These are phyloP conservation scores for Sarotherodon lohbergeri DNA, from an alignment of 2,113 vertebrate genomes.

Conservation along the genomic window DNA sequence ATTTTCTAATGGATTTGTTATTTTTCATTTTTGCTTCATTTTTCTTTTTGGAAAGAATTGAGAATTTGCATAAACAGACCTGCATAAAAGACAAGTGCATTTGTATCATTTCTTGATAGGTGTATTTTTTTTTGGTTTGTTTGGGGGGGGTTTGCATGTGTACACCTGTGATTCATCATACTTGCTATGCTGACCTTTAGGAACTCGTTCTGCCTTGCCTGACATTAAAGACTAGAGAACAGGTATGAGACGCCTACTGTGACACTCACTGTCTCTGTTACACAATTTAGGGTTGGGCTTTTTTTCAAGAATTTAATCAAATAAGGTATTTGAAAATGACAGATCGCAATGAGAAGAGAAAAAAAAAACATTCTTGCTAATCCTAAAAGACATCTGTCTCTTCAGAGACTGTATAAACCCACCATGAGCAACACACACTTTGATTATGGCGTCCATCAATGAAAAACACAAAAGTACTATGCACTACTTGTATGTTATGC, in stretches of 20 bases:
- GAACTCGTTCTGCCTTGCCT: not conserved
- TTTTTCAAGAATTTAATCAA: not conserved
- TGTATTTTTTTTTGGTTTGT: not conserved
- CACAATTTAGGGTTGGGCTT: not conserved
- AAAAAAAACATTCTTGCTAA: not conserved
- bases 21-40: not conserved
- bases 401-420: not conserved
- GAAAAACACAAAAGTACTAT: not conserved
- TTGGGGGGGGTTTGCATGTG: not conserved
- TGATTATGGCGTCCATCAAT: not conserved
- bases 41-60: not conserved
- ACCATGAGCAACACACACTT: not conserved
- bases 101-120: not conserved
- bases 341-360: not conserved
- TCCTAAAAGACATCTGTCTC: not conserved
- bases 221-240: not conserved
- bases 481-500: not conserved
- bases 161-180: slow-evolving; percentile 1
- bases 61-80: not conserved
- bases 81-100: not conserved
- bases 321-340: not conserved
- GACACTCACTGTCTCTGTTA: not conserved
- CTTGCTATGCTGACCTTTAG: slow-evolving; percentile 23
- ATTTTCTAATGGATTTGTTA: not conserved
- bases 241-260: not conserved